These are phyloP conservation scores for Henricia sp. DNA, from an alignment of 53 echinoderm and acorn worm species.

Conservation along the genomic window DNA sequence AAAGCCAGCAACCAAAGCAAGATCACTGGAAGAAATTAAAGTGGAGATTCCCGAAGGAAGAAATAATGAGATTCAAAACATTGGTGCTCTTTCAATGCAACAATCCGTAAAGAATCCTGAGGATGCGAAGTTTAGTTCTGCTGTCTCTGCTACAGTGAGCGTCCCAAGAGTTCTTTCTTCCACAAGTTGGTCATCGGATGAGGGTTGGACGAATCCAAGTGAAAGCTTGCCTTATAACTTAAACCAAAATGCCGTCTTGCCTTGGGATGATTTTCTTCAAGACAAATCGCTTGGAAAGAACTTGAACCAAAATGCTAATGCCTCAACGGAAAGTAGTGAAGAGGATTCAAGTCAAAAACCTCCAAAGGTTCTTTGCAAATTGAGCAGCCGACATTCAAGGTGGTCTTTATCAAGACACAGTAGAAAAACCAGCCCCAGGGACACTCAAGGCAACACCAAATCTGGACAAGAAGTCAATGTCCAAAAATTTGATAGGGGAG, in stretches of 20 bases:
- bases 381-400: slow-evolving; percentile 31
- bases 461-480: background rate
- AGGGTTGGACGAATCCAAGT: slow-evolving; percentile 11
- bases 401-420: slow-evolving; percentile 60
- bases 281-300: background rate
- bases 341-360: background rate
- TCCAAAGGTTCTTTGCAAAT: slow-evolving; percentile 24
- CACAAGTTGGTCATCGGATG: slow-evolving; percentile 14
- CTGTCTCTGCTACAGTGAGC: slow-evolving; percentile 12
- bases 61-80: background rate
- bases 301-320: slow-evolving; percentile 24
- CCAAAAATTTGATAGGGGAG: slow-evolving; percentile 10
- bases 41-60: slow-evolving; percentile 39
- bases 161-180: slow-evolving; percentile 13
- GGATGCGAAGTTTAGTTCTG: background rate
- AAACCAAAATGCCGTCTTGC: slow-evolving; percentile 48
- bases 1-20: slow-evolving; percentile 9
- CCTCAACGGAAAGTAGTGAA: background rate
- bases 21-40: slow-evolving; percentile 57
- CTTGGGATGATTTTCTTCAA: slow-evolving; percentile 2
- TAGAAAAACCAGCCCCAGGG: slow-evolving; percentile 18
- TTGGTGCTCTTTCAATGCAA: slow-evolving; percentile 16
- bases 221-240: slow-evolving; percentile 18
- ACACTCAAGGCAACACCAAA: background rate
- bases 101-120: too few relatives aligned